Evolutionary conservation across 2,888 invertebrate species (phyloP).

Genomic region (Campoplex nolae): DNA sequence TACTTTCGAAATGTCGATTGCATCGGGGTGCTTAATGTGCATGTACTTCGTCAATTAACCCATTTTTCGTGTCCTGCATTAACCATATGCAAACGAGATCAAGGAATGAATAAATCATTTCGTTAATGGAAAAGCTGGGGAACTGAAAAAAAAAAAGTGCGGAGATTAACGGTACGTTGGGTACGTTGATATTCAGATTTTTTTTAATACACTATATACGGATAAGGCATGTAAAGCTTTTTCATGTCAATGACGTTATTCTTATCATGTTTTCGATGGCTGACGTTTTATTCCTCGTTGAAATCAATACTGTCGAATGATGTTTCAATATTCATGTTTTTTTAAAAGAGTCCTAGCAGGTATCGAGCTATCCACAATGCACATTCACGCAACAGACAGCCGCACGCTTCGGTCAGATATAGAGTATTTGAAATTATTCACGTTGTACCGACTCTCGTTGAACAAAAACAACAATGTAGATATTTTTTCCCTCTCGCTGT

Average conservation of each 20-base stretch:
- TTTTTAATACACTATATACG: background rate
- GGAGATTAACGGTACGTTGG: background rate
- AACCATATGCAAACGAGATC: background rate
- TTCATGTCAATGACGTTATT: constrained; percentile 8
- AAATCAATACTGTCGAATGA: background rate
- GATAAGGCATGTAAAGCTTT: background rate
- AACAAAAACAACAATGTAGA: constrained; percentile 1
- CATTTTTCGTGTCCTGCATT: background rate
- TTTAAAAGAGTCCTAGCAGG: background rate
- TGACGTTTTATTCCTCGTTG: constrained; percentile 13
- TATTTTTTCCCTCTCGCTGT: background rate
- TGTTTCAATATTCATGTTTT: constrained; percentile 7
- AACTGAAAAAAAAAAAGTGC: background rate
- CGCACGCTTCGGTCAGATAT: constrained; percentile 5
- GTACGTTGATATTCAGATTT: background rate
- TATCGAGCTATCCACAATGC: background rate
- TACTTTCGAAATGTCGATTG: background rate
- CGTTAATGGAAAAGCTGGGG: background rate
- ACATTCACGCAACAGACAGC: background rate
- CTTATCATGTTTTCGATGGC: background rate
- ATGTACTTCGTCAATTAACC: constrained; percentile 5
- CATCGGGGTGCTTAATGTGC: background rate
- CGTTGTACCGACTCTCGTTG: constrained; percentile 20
- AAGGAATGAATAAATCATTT: constrained; percentile 19
- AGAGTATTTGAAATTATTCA: constrained; percentile 57